Conservation (phyloP, 2,797 vertebrate species). For the Agapornis canus region DNA sequence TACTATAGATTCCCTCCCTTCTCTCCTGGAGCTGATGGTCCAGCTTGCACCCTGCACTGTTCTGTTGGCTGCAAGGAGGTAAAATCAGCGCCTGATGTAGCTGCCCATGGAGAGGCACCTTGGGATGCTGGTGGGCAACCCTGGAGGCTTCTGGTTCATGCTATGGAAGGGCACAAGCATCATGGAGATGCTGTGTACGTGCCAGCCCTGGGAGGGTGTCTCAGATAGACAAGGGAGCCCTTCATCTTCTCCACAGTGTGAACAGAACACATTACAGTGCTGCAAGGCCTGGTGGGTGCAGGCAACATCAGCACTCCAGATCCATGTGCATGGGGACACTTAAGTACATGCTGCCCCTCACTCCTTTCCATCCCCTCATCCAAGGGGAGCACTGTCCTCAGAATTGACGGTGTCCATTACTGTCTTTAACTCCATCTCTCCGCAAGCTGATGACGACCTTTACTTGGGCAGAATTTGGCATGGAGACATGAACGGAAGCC, state of each 20-base stretch:
- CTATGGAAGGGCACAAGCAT: not conserved
- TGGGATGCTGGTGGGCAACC: rapidly evolving
- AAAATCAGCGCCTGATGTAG: rapidly evolving
- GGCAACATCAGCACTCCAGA: not conserved
- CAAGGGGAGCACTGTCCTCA: not conserved
- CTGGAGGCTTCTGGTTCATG: not conserved
- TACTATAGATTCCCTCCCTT: not conserved
- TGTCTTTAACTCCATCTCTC: not conserved
- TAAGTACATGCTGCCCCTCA: rapidly evolving
- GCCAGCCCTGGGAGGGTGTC: not conserved
- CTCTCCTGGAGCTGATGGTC: not conserved
- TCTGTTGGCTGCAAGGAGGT: not conserved
- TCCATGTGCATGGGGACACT: rapidly evolving
- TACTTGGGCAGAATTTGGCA: not conserved
- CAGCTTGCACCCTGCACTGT: not conserved
- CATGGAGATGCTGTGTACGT: not conserved
- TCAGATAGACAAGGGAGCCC: rapidly evolving
- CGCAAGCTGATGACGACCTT: not conserved
- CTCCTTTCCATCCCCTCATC: not conserved
- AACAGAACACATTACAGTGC: not conserved
- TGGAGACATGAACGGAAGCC: rapidly evolving
- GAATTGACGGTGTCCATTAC: rapidly evolving
- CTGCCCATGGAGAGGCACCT: not conserved
- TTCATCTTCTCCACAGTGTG: rapidly evolving
- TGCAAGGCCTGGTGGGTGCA: not conserved